Percentiles rank a stretch among this genome's conserved stretches.
phyloP scores from a whole-genome alignment of 2,113 vertebrate species.

The Strigops habroptila region DNA sequence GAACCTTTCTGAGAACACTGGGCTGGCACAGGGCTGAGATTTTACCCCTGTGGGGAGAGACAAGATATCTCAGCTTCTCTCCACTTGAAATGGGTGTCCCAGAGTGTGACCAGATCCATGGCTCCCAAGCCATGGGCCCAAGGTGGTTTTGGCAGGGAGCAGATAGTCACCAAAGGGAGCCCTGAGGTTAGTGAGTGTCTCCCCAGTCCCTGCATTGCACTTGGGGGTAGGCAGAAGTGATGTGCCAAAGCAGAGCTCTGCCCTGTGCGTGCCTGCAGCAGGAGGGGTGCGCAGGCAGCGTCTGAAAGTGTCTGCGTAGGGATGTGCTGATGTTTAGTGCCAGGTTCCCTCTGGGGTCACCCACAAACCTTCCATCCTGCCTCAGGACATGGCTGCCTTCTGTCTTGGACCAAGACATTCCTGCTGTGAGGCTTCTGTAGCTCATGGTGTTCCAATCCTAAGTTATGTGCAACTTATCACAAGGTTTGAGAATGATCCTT shows the following conservation, averaged over 20 bases:
- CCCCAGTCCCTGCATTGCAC: background rate
- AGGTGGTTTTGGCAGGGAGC: background rate
- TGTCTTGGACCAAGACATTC: slow-evolving; percentile 1
- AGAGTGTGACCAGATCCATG: background rate
- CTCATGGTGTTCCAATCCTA: background rate
- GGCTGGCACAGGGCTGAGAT: background rate
- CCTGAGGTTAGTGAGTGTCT: background rate
- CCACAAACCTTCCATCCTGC: background rate
- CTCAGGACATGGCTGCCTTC: background rate
- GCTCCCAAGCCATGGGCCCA: background rate
- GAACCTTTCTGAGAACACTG: background rate
- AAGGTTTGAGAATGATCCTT: background rate
- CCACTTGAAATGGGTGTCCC: accelerated
- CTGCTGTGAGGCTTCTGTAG: background rate
- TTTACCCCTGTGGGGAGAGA: background rate
- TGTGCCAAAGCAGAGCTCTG: background rate
- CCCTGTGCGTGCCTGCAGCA: background rate
- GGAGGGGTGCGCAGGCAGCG: background rate
- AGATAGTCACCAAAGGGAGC: background rate
- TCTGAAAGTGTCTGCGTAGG: accelerated
- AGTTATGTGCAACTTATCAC: slow-evolving; percentile 34
- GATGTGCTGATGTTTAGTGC: background rate
- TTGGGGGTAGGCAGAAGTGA: background rate
- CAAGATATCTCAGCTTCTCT: background rate
- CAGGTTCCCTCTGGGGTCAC: background rate